Conservation (phyloP, 2,113 vertebrate species). For the Penelope pileata region DNA sequence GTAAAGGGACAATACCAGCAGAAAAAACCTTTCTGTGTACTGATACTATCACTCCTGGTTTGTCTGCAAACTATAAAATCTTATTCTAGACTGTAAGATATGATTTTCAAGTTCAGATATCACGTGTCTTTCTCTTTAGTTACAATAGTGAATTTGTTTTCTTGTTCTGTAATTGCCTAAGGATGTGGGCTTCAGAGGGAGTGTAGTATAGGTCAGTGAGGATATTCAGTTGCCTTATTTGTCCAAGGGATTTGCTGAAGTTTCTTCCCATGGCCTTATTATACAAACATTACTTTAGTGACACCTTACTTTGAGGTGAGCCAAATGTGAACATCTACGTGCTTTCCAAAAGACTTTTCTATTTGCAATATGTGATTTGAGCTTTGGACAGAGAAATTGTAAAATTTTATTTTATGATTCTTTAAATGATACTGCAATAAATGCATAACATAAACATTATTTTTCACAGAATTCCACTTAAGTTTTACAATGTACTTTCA, state of each 20-base stretch:
- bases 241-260: background rate
- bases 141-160: background rate
- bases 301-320: background rate
- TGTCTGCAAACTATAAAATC: background rate
- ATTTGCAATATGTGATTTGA: background rate
- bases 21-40: background rate
- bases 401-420: background rate
- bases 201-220: background rate
- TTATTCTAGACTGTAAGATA: background rate
- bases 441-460: background rate
- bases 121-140: background rate
- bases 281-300: background rate
- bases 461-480: background rate
- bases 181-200: background rate
- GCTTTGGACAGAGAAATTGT: background rate
- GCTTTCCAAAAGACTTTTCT: background rate
- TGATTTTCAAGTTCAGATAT: background rate
- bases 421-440: background rate
- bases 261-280: background rate
- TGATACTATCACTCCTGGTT: background rate
- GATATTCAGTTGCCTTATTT: background rate
- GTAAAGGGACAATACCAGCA: background rate
- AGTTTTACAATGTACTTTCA: background rate
- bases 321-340: fast-evolving
- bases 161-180: background rate